These are phyloP conservation scores for Oligia latruncula DNA, from an alignment of 2,888 invertebrate genomes.

Conservation along the genomic window DNA sequence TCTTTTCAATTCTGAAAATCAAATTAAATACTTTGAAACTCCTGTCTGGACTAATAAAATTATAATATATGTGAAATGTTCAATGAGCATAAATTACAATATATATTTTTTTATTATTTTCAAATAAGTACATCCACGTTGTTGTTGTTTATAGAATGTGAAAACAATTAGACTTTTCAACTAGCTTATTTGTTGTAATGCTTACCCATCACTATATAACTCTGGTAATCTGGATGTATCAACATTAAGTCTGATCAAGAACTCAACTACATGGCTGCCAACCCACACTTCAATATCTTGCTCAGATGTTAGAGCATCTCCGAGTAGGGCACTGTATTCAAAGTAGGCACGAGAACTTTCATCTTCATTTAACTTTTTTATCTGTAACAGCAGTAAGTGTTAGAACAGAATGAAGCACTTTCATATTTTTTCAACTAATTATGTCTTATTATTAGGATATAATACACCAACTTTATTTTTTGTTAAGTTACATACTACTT, in stretches of 20 bases:
- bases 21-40: background rate
- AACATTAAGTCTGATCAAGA: slow-evolving; percentile 91
- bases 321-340: slow-evolving; percentile 91
- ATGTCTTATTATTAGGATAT: background rate
- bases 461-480: background rate
- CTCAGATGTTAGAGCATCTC: slow-evolving; percentile 87
- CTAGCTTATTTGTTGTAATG: slow-evolving; percentile 1
- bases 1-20: slow-evolving; percentile 80
- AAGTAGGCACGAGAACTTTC: slow-evolving; percentile 89
- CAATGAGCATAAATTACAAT: background rate
- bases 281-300: slow-evolving; percentile 92
- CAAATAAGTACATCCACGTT: background rate
- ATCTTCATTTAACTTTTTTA: slow-evolving; percentile 87
- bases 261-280: slow-evolving; percentile 90
- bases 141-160: background rate
- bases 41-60: background rate
- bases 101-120: background rate
- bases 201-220: slow-evolving; percentile 86
- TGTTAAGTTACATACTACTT: background rate
- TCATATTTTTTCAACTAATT: no score
- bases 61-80: background rate
- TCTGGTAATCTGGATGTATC: slow-evolving; percentile 91
- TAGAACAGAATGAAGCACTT: background rate
- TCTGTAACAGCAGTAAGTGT: slow-evolving; percentile 72
- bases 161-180: background rate